Evolutionary conservation across 2,888 invertebrate species (phyloP).

Genomic region (Lasius fuliginosus): DNA sequence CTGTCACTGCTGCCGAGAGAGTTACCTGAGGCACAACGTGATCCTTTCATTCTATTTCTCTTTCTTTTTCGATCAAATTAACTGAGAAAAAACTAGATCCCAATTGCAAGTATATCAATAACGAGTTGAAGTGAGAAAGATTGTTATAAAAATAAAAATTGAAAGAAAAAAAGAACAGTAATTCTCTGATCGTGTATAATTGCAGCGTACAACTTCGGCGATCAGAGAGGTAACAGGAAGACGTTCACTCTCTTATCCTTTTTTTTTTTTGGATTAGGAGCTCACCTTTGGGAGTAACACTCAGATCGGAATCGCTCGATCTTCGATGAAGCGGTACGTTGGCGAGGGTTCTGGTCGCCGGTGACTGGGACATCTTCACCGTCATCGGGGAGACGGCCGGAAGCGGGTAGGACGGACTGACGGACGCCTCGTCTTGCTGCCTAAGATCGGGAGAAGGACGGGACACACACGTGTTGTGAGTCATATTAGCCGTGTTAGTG

Average conservation of each 20-base stretch:
- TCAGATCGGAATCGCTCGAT: conserved; percentile 97
- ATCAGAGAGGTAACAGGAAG: background rate
- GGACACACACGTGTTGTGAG: conserved; percentile 86
- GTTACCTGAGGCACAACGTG: conserved; percentile 88
- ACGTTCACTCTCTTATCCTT: background rate
- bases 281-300: conserved; percentile 97
- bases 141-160: background rate
- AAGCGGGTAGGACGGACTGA: conserved; percentile 78
- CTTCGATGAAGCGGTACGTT: conserved; percentile 89
- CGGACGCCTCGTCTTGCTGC: conserved; percentile 82
- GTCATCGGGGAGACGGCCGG: conserved; percentile 86
- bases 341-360: conserved; percentile 86
- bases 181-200: background rate
- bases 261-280: conserved; percentile 32
- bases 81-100: background rate
- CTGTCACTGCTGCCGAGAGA: conserved; percentile 91
- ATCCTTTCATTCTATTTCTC: background rate
- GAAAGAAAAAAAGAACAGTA: background rate
- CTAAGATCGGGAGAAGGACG: conserved; percentile 83
- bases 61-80: background rate
- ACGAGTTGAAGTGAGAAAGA: background rate
- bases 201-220: background rate
- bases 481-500: conserved; percentile 82
- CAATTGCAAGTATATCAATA: background rate
- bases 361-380: conserved; percentile 87